Base-by-base conservation (phyloP, 2,888 invertebrate species). In the Drosophila phalerata region DNA sequence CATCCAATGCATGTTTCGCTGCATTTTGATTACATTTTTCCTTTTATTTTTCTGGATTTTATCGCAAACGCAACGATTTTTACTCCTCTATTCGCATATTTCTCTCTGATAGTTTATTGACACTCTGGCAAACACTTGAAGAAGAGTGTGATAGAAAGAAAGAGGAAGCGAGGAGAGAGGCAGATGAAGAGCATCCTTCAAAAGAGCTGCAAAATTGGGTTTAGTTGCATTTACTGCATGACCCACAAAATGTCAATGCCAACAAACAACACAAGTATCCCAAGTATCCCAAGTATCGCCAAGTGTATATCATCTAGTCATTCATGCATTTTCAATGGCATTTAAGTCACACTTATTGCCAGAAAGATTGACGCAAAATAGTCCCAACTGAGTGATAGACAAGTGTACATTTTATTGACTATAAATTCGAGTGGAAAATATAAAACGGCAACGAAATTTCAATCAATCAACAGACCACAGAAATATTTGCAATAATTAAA, bases 11-110 rank as follows among this genome's bases (percentile, higher is more conserved):
- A 65, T 77, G 63, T 56, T 55, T 49, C 60, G 51, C 61, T 62
- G 52, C 56, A 66, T 76, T 81, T 84, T 87, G 73, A 84, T 85
- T 85, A 72, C 67, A 60, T 81, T 81, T 76, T 63, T 55, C 58
- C 22, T 25, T 6, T 30, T 28, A 0, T 47, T 22, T 43, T 25
- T 63, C 11, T 42, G 10, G 40, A 40, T 60, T 63, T 53, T 71
- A 68, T 70, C 53, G 66, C 55, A 47, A 55, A 66, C 15, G 19
- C 57, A 55, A 40, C 30, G 34, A 45, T 19, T 49, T 64, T 52
- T 42, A 15, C 13, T 34, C 38, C 17, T 34, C 10, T 37, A 30
- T 55, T 47, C 49, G 47, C 48, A 47, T 61, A 60, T 60, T 48
- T 38, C 15, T 45, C 9, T 42, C 42, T 52, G 25, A 51, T 45